Conservation (phyloP, 1,140 invertebrate genomes). For the Drosophila oshimai region DNA sequence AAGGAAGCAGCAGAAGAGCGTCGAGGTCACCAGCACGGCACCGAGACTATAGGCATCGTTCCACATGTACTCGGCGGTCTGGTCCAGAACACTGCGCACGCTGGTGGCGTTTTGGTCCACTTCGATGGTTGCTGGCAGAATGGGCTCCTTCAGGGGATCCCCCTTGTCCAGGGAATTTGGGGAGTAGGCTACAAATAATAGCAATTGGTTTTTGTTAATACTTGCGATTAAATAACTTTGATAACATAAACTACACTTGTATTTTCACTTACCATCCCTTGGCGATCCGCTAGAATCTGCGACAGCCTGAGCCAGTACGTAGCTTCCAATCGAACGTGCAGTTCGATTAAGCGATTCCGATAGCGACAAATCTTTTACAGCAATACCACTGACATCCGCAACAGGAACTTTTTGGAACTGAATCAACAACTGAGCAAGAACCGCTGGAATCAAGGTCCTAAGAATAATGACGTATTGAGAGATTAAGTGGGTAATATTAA, state of each 20-base stretch:
- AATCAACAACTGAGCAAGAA: conserved; percentile 82
- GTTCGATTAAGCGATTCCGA: conserved; percentile 42
- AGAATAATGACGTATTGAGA: not conserved
- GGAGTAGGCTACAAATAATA: conserved; percentile 7
- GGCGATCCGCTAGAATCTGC: not conserved
- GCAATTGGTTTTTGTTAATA: not conserved
- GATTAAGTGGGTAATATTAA: not conserved
- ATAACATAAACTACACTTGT: too few relatives aligned
- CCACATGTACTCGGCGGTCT: conserved; percentile 38
- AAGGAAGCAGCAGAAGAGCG: conserved; percentile 73
- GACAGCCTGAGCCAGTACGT: conserved; percentile 5
- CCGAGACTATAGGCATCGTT: conserved; percentile 65
- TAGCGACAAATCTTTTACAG: not conserved
- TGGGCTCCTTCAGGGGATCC: conserved; percentile 30
- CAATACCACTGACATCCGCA: not conserved
- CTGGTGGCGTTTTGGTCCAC: not conserved
- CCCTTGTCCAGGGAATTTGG: conserved; percentile 31
- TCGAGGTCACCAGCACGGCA: conserved; percentile 61
- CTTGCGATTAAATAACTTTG: too few relatives aligned
- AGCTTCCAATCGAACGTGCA: conserved; percentile 23
- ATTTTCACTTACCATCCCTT: not conserved
- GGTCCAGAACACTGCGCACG: not conserved
- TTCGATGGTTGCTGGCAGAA: not conserved
- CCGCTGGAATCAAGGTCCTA: conserved; percentile 83
- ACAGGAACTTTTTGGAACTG: conserved; percentile 62